These are phyloP conservation scores for Argyra leucocephala DNA, from an alignment of 2,888 invertebrate species.

Conservation along the genomic window DNA sequence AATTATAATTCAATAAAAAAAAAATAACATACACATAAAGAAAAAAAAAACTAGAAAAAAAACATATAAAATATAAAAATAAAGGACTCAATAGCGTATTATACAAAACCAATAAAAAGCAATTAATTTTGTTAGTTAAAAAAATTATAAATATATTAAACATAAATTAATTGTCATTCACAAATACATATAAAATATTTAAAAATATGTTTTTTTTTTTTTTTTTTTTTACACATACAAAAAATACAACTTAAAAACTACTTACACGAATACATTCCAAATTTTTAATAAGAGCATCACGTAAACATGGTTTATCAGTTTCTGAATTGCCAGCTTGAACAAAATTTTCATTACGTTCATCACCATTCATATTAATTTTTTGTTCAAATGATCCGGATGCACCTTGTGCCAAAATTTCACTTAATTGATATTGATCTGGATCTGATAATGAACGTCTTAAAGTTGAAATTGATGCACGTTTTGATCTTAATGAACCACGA, in stretches of 20 bases:
- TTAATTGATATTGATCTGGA: constrained; percentile 34
- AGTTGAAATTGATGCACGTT: constrained; percentile 37
- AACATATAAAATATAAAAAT: no score
- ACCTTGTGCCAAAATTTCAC: constrained; percentile 9
- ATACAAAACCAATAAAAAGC: background rate
- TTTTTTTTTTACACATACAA: no score
- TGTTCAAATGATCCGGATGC: background rate
- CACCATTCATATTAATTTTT: constrained; percentile 24
- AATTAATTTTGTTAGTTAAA: background rate
- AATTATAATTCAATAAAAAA: no score
- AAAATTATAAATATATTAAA: background rate
- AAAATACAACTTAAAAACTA: constrained; percentile 18
- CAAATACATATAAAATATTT: background rate
- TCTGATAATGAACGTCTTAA: constrained; percentile 40
- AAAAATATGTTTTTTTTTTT: background rate
- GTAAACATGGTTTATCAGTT: constrained; percentile 18
- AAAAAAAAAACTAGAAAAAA: no score
- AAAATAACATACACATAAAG: no score
- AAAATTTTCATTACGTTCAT: constrained; percentile 4
- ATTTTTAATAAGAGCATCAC: constrained; percentile 30
- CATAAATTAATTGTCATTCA: background rate
- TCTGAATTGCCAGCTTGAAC: constrained; percentile 10
- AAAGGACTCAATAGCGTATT: no score
- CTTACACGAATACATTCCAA: constrained; percentile 38
- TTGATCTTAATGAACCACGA: constrained; percentile 38